Base-by-base conservation (phyloP, 2,797 vertebrate genomes). In the Acropternis orthonyx region DNA sequence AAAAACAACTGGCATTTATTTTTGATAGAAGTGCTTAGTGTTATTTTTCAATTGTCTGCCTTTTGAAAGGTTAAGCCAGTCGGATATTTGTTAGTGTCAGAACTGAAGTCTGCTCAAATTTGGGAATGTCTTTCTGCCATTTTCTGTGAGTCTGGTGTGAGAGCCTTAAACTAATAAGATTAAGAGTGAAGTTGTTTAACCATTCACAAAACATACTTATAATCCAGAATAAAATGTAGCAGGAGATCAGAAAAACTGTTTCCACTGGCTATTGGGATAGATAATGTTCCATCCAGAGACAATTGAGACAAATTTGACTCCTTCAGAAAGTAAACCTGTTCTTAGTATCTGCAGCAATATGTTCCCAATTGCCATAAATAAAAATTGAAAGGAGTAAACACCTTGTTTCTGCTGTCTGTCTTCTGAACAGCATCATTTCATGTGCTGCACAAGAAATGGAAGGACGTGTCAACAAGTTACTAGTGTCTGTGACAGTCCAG, bases 11-110 rank as follows among this genome's bases (percentile, higher is more conserved):
- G 51, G 66, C 46, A 61, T 71, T 83, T 95, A 72, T 86, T 86
- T 67, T 81, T 93, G 22, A 73, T 82, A 69, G 65, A 95, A 94
- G 27, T 85, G 59, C 46, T 91, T 97, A 86, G 80, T 87, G 89
- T 90, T 87, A 72, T 89, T 90, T 81, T 83, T 85, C 46, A 86
- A 84, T 75, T 90, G 59, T 63, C 66, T 86, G 48, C 44, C 51
- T 92, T 93, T 79, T 5, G 19, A 93, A 94, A 91, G 21, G 26
- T 24, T 79, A 59, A 94, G n/a, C 65, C 73, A 78, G 24, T 26
- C 39, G 24, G 48, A 74, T 18, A 48, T 55, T 74, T 74, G 19
- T 69, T 83, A 82, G 32, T 51, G 55, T 80, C 69, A 85, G 62
- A 88, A 94, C 17, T 39, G 48, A 91, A 84, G 26, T n/a, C 55